Conservation (phyloP, 2,797 vertebrate species). For the Phataginus tetradactyla region DNA sequence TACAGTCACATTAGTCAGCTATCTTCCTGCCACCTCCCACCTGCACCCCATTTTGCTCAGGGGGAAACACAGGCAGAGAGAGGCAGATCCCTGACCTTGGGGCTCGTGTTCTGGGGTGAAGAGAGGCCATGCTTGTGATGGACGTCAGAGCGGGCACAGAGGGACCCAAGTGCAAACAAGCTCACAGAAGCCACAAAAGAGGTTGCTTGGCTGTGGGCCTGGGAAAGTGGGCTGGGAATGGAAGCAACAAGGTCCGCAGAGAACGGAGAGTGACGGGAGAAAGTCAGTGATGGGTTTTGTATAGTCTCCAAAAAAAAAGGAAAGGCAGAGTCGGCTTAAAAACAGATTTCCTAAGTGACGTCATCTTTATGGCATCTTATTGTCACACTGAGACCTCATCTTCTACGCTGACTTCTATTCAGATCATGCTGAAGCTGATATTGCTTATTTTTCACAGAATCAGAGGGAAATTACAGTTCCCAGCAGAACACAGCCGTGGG, state of each 20-base stretch:
- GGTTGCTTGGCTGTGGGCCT: accelerated
- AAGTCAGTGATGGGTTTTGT: not conserved
- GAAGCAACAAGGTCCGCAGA: not conserved
- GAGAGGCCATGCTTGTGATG: not conserved
- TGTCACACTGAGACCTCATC: not conserved
- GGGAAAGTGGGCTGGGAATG: not conserved
- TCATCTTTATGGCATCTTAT: not conserved
- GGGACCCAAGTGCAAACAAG: accelerated
- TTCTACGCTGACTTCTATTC: not conserved
- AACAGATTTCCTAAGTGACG: not conserved
- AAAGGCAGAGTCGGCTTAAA: not conserved
- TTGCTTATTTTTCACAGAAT: not conserved
- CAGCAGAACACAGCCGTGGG: not conserved
- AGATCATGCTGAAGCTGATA: not conserved
- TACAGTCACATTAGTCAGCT: not conserved
- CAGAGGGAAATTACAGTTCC: not conserved
- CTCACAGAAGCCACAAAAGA: not conserved
- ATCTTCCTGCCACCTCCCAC: not conserved
- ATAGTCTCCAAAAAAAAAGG: not conserved
- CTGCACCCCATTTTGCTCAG: not conserved
- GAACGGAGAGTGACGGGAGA: not conserved
- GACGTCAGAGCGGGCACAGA: not conserved
- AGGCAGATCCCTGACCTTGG: not conserved
- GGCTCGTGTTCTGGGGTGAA: not conserved
- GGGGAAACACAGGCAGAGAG: not conserved